These are phyloP conservation scores for Gnathonemus echidnorhynchus DNA, from an alignment of 2,113 vertebrate genomes.

Conservation along the genomic window DNA sequence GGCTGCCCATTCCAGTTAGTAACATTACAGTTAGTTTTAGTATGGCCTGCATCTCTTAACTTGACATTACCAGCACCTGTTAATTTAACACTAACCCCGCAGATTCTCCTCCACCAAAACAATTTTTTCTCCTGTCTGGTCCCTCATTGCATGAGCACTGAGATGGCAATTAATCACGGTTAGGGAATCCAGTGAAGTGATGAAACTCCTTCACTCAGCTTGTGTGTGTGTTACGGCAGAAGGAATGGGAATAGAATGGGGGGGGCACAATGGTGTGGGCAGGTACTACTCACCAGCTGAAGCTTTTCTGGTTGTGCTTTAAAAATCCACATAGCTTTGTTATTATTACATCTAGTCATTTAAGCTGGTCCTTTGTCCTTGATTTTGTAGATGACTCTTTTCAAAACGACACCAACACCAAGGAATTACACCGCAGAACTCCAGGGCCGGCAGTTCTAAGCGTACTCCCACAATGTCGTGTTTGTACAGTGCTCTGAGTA, in stretches of 20 bases:
- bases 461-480: neutral
- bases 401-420: neutral
- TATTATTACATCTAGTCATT: neutral
- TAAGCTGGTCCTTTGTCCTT: neutral
- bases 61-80: neutral
- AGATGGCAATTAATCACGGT: neutral
- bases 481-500: neutral
- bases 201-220: neutral
- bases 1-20: neutral
- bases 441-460: neutral
- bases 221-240: neutral
- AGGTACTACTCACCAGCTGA: neutral
- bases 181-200: constrained; percentile 20
- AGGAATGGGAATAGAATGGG: neutral
- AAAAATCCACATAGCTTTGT: neutral
- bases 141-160: neutral
- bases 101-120: neutral
- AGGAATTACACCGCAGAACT: neutral
- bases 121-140: neutral
- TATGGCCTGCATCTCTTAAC: neutral
- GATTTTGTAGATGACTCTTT: neutral
- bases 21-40: neutral
- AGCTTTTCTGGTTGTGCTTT: neutral
- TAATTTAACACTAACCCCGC: neutral
- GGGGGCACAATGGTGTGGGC: too few species aligned